These are phyloP conservation scores for Trachymyrmex cornetzi DNA, from an alignment of 1,140 invertebrate genomes.

Conservation along the genomic window DNA sequence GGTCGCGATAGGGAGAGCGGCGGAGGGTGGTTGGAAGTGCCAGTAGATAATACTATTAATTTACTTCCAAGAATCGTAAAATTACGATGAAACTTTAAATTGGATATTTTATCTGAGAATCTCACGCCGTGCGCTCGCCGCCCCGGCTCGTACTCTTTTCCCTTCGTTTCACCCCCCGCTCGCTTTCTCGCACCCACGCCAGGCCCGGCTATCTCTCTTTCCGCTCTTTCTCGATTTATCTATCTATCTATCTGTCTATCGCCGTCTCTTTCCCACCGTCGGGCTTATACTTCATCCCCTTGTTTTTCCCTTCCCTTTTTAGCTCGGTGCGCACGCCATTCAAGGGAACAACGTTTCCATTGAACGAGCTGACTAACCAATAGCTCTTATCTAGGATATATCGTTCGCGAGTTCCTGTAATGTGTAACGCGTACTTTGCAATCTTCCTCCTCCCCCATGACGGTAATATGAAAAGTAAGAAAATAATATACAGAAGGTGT, in stretches of 20 bases:
- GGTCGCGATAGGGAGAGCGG: neutral
- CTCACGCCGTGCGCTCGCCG: slow-evolving; percentile 70
- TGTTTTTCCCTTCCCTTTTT: slow-evolving; percentile 52
- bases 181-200: slow-evolving; percentile 26
- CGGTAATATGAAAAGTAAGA: neutral
- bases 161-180: slow-evolving; percentile 2
- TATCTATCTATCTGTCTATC: slow-evolving; percentile 61
- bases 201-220: slow-evolving; percentile 20
- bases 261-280: slow-evolving; percentile 36
- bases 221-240: slow-evolving; percentile 56
- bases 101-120: slow-evolving; percentile 85
- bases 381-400: slow-evolving; percentile 71
- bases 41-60: slow-evolving; percentile 84
- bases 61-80: slow-evolving; percentile 85
- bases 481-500: neutral
- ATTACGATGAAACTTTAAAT: slow-evolving; percentile 86
- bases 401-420: slow-evolving; percentile 66
- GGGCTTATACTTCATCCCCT: slow-evolving; percentile 44
- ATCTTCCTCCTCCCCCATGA: neutral
- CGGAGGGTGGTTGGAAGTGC: slow-evolving; percentile 62
- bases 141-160: slow-evolving; percentile 40
- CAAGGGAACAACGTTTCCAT: slow-evolving; percentile 75
- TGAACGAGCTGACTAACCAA: slow-evolving; percentile 75
- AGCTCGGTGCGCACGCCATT: slow-evolving; percentile 60
- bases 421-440: slow-evolving; percentile 12